A percentile compares a stretch with the other conserved stretches of the same genome.
Evolutionary conservation across 2,888 invertebrate species (phyloP).

Genomic region (Theretra japonica): DNA sequence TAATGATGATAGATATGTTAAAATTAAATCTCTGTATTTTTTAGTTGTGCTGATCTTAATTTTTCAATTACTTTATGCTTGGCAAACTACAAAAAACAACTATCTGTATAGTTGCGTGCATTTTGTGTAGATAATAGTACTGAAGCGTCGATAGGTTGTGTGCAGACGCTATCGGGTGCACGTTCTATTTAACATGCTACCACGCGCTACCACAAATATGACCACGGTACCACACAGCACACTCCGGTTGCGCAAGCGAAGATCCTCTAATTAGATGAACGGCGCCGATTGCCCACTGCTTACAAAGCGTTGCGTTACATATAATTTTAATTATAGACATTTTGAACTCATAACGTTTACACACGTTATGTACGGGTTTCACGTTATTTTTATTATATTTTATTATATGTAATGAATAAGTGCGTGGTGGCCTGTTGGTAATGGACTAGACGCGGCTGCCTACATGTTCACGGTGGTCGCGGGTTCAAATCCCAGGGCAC

Average conservation of each 20-base stretch:
- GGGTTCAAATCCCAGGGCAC: too few species aligned
- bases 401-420: too few species aligned
- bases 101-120: neutral
- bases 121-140: neutral
- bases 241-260: conserved; percentile 50
- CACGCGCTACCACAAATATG: conserved; percentile 42
- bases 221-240: conserved; percentile 31
- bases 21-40: too few species aligned
- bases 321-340: conserved; percentile 7
- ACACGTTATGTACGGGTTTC: neutral
- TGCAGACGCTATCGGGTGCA: conserved; percentile 41
- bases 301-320: conserved; percentile 52
- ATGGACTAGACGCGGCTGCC: too few species aligned
- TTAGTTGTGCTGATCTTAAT: too few species aligned
- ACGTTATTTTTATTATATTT: too few species aligned
- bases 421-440: too few species aligned
- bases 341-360: neutral
- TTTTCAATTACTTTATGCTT: too few species aligned
- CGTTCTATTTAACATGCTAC: conserved; percentile 45
- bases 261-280: conserved; percentile 69
- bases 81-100: too few species aligned
- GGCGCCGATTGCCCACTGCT: conserved; percentile 60
- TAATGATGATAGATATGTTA: too few species aligned
- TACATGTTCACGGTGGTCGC: too few species aligned
- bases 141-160: neutral